Percentiles rank a stretch among this genome's conserved stretches.
Evolutionary conservation across 1,140 invertebrate species (phyloP).

Genomic region (Acyrthosiphon pisum): DNA sequence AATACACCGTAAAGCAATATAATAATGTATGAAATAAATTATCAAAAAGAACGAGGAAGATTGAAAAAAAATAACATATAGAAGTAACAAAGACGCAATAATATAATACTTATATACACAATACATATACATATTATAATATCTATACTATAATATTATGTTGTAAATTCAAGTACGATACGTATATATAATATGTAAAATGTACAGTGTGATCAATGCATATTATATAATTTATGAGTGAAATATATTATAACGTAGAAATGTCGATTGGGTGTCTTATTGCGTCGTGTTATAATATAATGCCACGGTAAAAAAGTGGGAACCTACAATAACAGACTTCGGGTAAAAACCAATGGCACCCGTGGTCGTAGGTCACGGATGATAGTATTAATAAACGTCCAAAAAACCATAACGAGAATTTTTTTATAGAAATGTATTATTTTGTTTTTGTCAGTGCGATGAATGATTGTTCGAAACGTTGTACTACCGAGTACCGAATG

Average conservation of each 20-base stretch:
- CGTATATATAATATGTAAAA: neutral
- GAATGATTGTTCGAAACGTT: constrained; percentile 18
- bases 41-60: neutral
- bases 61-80: neutral
- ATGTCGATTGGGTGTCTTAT: neutral
- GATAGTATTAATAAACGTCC: neutral
- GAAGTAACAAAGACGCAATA: neutral
- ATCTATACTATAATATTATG: neutral
- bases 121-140: neutral
- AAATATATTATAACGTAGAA: neutral
- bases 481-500: constrained; percentile 7
- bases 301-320: neutral
- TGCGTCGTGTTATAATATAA: neutral
- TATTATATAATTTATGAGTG: neutral
- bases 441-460: neutral
- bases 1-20: neutral
- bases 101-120: neutral
- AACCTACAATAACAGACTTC: neutral
- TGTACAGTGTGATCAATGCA: neutral
- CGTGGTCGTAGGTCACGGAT: constrained; percentile 6
- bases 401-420: neutral
- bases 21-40: neutral
- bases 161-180: neutral
- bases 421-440: constrained; percentile 9
- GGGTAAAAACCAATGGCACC: neutral